Evolutionary conservation across 2,797 vertebrate species (phyloP).

Genomic region (Molossus alvarezi): DNA sequence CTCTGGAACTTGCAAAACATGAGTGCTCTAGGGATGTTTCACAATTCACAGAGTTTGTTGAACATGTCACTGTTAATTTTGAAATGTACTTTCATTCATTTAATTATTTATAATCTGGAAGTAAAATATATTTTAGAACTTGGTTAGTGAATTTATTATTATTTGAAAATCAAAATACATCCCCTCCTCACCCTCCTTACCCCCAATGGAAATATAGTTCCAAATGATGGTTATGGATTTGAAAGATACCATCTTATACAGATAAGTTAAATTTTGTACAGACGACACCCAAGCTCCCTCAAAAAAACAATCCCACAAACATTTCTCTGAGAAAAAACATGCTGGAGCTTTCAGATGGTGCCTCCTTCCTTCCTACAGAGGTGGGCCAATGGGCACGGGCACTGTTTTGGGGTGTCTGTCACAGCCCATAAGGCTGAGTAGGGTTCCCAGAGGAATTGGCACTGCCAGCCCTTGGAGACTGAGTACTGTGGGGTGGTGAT

Average conservation of each 20-base stretch:
- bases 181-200: too few relatives aligned
- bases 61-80: background rate
- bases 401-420: background rate
- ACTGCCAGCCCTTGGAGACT: background rate
- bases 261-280: constrained; percentile 16
- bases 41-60: background rate
- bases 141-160: constrained; percentile 57
- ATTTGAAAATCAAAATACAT: background rate
- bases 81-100: background rate
- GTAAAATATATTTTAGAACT: constrained; percentile 37
- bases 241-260: background rate
- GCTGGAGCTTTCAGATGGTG: background rate
- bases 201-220: background rate
- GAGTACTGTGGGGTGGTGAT: background rate
- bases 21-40: constrained; percentile 19
- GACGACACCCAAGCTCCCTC: background rate
- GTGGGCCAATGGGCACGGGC: background rate
- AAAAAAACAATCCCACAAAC: background rate
- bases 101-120: constrained; percentile 13
- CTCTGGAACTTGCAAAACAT: background rate
- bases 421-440: background rate
- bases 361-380: background rate
- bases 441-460: background rate
- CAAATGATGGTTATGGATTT: background rate
- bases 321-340: background rate